Evolutionary conservation across 2,888 invertebrate species (phyloP).

Genomic region (Acholoe squamosa): DNA sequence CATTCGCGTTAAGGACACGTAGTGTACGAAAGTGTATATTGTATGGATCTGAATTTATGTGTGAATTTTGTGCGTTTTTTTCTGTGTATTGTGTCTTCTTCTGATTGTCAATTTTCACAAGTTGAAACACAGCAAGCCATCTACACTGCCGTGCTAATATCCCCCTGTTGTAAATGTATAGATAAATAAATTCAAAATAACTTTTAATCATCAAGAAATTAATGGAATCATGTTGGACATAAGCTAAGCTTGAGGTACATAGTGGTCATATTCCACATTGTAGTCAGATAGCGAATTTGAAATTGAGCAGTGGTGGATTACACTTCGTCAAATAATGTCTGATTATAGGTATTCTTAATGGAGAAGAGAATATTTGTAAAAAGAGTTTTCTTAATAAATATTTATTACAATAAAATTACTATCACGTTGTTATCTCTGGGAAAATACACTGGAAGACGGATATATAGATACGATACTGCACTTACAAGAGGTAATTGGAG

Average conservation of each 20-base stretch:
- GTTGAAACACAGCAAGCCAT: not conserved
- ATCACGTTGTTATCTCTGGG: not conserved
- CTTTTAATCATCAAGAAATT: no score
- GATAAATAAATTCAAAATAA: not conserved
- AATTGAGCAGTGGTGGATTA: not conserved
- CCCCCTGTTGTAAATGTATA: not conserved
- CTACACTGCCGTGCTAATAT: slow-evolving; percentile 15
- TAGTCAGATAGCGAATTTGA: not conserved
- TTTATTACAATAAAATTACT: not conserved
- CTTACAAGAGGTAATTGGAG: no score
- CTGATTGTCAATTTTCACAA: not conserved
- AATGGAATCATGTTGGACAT: no score
- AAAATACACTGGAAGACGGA: no score
- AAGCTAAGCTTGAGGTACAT: not conserved
- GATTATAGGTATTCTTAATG: no score
- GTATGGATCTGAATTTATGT: slow-evolving; percentile 20
- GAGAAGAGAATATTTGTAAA: not conserved
- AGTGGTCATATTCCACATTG: slow-evolving; percentile 1
- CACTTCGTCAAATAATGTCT: not conserved
- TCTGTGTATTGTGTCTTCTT: not conserved
- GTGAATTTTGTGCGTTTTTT: not conserved
- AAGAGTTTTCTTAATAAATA: slow-evolving; percentile 11
- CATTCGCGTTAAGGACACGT: no score
- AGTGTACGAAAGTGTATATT: not conserved
- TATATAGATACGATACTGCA: no score